A percentile compares a stretch with the other conserved stretches of the same genome.
Evolutionary conservation across 2,797 vertebrate genomes (phyloP).

Genomic region (Bradypus variegatus): DNA sequence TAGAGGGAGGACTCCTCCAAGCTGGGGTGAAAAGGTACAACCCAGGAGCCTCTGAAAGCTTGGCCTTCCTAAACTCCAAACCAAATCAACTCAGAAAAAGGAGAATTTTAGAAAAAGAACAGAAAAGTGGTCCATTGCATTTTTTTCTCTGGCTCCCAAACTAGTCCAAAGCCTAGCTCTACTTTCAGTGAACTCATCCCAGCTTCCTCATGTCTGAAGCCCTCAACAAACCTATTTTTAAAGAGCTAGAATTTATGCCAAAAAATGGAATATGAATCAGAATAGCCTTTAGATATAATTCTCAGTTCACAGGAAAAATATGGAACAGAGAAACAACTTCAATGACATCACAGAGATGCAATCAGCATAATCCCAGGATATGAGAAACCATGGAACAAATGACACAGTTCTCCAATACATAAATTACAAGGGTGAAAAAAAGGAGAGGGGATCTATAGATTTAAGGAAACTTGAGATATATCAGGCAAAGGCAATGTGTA

Average conservation of each 20-base stretch:
- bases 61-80: slow-evolving; percentile 28
- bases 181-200: not conserved
- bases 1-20: not conserved
- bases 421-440: not conserved
- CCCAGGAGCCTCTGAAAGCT: not conserved
- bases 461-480: not conserved
- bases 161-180: slow-evolving; percentile 9
- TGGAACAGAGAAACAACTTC: not conserved
- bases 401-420: not conserved
- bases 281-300: slow-evolving; percentile 40
- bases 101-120: slow-evolving; percentile 33
- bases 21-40: not conserved
- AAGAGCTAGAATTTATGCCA: slow-evolving; percentile 26
- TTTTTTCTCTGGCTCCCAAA: slow-evolving; percentile 4
- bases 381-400: not conserved
- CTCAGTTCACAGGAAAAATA: slow-evolving; percentile 5
- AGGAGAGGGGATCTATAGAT: not conserved
- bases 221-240: slow-evolving; percentile 16
- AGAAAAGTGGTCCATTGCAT: not conserved
- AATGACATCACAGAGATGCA: not conserved
- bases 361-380: not conserved
- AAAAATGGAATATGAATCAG: not conserved
- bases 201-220: not conserved
- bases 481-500: not conserved
- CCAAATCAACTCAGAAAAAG: not conserved